These are phyloP conservation scores for Brachystomella parvula DNA, from an alignment of 1,140 invertebrate genomes.

Conservation along the genomic window DNA sequence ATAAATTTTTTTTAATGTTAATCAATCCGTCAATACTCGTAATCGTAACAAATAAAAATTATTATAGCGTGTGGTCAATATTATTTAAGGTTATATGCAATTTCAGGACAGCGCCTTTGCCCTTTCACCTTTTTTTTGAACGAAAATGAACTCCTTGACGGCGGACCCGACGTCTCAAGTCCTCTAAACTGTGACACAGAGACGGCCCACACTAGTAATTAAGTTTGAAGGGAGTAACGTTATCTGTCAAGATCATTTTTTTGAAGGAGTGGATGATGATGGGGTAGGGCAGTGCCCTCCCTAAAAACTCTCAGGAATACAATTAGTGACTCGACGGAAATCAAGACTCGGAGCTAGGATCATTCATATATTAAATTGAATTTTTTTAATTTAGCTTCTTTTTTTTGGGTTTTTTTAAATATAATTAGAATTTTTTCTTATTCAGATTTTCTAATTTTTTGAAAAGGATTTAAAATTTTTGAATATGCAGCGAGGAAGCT, in stretches of 20 bases:
- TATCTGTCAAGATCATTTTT: constrained; percentile 1
- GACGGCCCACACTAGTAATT: constrained; percentile 4
- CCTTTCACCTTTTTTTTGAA: neutral
- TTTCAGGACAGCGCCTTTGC: neutral
- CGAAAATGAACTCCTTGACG: neutral
- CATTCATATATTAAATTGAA: neutral
- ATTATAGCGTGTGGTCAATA: neutral
- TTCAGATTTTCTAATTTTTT: too few species aligned
- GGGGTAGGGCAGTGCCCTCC: constrained; percentile 1
- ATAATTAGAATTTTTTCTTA: neutral
- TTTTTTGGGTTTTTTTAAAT: neutral
- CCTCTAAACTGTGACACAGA: neutral
- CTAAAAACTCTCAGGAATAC: neutral
- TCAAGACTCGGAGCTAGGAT: neutral
- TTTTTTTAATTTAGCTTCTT: neutral
- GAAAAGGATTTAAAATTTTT: too few species aligned
- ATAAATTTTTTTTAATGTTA: too few species aligned
- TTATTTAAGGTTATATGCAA: neutral
- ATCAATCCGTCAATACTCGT: neutral
- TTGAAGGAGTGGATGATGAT: neutral
- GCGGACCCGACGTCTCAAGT: neutral
- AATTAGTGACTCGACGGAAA: neutral
- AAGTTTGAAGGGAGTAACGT: neutral
- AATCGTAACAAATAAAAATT: neutral
- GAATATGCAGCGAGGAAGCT: too few species aligned